Conservation (phyloP, 2,797 vertebrate species). For the Lacerta bilineata region DNA sequence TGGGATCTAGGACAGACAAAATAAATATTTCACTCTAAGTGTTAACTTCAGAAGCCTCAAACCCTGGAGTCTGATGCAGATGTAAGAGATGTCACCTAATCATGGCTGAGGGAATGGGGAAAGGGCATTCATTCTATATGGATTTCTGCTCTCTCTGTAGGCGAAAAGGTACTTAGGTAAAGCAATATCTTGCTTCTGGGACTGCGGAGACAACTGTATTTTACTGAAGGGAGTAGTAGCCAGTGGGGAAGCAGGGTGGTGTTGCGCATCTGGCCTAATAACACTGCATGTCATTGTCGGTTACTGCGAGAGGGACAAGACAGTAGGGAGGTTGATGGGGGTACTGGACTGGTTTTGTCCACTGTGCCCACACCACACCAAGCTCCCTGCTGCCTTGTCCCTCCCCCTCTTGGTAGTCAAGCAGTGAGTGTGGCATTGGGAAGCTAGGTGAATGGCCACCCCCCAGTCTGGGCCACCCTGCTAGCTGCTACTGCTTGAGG, state of each 20-base stretch:
- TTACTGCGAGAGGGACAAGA: no score
- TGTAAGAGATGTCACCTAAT: background rate
- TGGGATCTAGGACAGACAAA: slow-evolving; percentile 89
- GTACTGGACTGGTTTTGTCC: no score
- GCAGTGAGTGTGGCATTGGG: no score
- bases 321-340: no score
- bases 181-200: background rate
- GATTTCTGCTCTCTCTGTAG: background rate
- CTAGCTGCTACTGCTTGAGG: background rate
- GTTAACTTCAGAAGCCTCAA: background rate
- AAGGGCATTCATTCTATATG: background rate
- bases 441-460: no score
- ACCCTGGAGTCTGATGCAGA: background rate
- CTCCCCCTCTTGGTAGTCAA: no score
- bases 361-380: no score
- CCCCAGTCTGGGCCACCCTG: no score
- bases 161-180: background rate
- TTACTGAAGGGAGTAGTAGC: background rate
- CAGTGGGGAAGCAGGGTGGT: no score
- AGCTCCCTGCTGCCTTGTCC: no score
- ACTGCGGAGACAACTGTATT: background rate
- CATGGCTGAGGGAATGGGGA: background rate
- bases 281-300: no score
- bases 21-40: slow-evolving; percentile 55
- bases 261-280: no score